Conservation (phyloP, 2,797 vertebrate species). For the Rhinella marina region DNA sequence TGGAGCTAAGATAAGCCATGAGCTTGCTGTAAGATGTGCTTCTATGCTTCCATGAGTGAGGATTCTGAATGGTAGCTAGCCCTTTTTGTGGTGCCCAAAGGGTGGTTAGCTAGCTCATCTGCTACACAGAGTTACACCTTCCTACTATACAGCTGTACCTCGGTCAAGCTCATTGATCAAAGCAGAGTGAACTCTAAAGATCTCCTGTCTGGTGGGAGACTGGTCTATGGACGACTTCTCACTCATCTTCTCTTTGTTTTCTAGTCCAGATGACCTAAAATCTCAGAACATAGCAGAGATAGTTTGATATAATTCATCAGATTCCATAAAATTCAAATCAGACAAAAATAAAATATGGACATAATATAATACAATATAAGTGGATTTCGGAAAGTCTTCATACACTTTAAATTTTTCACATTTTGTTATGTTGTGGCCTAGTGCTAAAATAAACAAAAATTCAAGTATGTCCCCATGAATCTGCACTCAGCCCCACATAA, state of each 20-base stretch:
- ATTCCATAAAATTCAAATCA: constrained; percentile 63
- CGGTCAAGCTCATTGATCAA: constrained; percentile 80
- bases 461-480: too few relatives aligned
- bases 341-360: background rate
- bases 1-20: background rate
- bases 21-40: background rate
- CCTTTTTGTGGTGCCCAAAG: background rate
- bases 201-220: constrained; percentile 77
- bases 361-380: background rate
- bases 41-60: background rate
- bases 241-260: constrained; percentile 82
- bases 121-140: background rate
- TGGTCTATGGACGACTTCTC: constrained; percentile 77
- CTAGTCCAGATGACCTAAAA: constrained; percentile 79
- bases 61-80: background rate
- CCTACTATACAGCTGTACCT: constrained; percentile 82
- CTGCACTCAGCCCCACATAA: too few relatives aligned
- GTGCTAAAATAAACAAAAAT: too few relatives aligned
- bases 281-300: constrained; percentile 73
- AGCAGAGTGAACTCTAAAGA: constrained; percentile 75
- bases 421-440: background rate
- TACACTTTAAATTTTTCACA: too few relatives aligned
- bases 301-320: constrained; percentile 71
- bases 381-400: constrained; percentile 60
- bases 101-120: background rate